phyloP scores from a whole-genome alignment of 1,140 invertebrate species.

The Halictus rubicundus region DNA sequence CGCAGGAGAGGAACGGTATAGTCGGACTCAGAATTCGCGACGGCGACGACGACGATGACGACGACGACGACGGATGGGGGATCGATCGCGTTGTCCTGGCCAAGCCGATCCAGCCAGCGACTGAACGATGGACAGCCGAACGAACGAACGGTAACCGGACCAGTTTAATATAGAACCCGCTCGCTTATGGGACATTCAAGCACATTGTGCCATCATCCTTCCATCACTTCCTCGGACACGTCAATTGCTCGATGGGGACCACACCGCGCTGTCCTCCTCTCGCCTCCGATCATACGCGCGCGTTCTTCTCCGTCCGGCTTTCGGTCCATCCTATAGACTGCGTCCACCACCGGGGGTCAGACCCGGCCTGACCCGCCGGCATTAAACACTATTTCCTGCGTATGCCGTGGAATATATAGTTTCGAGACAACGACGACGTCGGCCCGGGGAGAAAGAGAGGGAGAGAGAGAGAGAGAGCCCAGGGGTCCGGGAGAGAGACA shows the following conservation, averaged over 20 bases:
- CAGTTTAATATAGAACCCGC: slow-evolving; percentile 69
- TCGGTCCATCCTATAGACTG: slow-evolving; percentile 39
- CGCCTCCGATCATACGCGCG: not conserved
- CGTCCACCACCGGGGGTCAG: slow-evolving; percentile 44
- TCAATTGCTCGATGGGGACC: slow-evolving; percentile 69
- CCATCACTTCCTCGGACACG: slow-evolving; percentile 74
- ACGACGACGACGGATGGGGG: not conserved
- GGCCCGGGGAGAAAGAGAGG: not conserved
- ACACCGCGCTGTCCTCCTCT: slow-evolving; percentile 48
- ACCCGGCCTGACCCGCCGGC: slow-evolving; percentile 44
- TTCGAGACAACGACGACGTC: slow-evolving; percentile 53
- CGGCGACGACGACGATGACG: not conserved
- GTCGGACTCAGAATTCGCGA: not conserved
- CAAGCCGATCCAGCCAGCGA: slow-evolving; percentile 44
- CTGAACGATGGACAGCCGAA: slow-evolving; percentile 62
- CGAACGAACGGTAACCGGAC: slow-evolving; percentile 67
- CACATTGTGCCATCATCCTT: slow-evolving; percentile 71
- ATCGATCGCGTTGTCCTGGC: slow-evolving; percentile 34
- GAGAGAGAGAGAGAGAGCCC: not conserved
- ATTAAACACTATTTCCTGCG: slow-evolving; percentile 73
- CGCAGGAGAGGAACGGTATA: no score
- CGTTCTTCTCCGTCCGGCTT: slow-evolving; percentile 45
- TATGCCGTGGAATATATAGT: slow-evolving; percentile 56
- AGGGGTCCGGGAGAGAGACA: not conserved
- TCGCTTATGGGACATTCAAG: slow-evolving; percentile 65